Conservation (phyloP, 2,113 vertebrate genomes). For the Gymnobelideus leadbeateri region DNA sequence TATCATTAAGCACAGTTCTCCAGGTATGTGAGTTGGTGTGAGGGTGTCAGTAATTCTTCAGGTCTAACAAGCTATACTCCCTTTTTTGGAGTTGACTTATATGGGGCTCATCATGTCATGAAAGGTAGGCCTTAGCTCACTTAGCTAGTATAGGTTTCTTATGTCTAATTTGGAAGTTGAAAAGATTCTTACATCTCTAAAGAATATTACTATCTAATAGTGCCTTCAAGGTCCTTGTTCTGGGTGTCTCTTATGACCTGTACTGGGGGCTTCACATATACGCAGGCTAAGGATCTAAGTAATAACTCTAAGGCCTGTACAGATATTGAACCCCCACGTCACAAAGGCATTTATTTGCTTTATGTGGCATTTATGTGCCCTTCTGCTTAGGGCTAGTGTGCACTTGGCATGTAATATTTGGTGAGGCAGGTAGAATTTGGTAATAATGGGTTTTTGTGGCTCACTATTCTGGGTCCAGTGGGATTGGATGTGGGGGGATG, state of each 20-base stretch:
- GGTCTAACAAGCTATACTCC: not conserved
- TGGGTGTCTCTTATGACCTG: not conserved
- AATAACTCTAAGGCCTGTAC: not conserved
- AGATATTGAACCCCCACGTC: not conserved
- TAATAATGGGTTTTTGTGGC: not conserved
- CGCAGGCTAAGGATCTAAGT: too few relatives aligned
- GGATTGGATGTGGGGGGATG: not conserved
- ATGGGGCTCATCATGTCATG: not conserved
- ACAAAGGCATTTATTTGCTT: not conserved
- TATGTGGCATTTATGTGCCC: not conserved
- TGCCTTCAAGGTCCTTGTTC: not conserved
- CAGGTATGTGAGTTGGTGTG: too few relatives aligned
- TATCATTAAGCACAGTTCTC: not conserved
- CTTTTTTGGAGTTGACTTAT: not conserved
- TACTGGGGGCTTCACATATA: too few relatives aligned
- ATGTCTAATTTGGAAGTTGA: not conserved
- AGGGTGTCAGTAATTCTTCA: not conserved
- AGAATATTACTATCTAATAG: not conserved
- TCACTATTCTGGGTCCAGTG: not conserved
- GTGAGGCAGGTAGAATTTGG: not conserved
- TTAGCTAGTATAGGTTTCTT: not conserved
- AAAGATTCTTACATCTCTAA: not conserved
- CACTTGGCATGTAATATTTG: not conserved
- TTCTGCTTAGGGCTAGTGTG: not conserved
- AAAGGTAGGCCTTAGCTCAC: not conserved